These are phyloP conservation scores for Melinaea marsaeus DNA, from an alignment of 2,888 invertebrate species.

Conservation along the genomic window DNA sequence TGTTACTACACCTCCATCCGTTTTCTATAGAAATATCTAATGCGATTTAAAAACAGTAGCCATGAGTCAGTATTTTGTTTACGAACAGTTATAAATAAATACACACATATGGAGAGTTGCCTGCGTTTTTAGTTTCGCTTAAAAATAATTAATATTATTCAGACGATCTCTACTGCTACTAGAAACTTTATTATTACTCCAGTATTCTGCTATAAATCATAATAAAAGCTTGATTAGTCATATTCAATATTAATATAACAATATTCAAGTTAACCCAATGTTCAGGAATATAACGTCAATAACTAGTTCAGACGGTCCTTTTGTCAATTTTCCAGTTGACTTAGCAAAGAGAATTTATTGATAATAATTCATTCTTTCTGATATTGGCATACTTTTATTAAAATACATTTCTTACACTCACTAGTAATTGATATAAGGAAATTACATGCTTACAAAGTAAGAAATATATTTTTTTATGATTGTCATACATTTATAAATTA, in stretches of 20 bases:
- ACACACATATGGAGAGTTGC: too few relatives aligned
- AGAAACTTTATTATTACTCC: not conserved
- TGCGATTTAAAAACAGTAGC: too few relatives aligned
- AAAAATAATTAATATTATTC: too few relatives aligned
- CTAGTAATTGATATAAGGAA: conserved; percentile 15
- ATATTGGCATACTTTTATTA: not conserved
- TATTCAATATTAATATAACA: conserved; percentile 2
- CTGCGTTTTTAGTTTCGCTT: too few relatives aligned
- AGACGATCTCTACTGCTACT: not conserved
- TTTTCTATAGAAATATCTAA: too few relatives aligned
- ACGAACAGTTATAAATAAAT: too few relatives aligned
- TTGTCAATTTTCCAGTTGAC: conserved; percentile 4
- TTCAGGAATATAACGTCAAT: conserved; percentile 4
- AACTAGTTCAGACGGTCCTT: conserved; percentile 3
- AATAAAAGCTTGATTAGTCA: not conserved
- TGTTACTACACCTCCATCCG: too few relatives aligned
- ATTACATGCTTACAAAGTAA: too few relatives aligned
- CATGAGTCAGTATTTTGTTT: too few relatives aligned
- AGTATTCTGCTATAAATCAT: not conserved
- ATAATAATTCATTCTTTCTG: conserved; percentile 1
- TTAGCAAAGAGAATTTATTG: conserved; percentile 6
- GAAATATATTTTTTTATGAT: too few relatives aligned
- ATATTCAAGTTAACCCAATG: not conserved
- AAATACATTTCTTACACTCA: not conserved
- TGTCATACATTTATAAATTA: too few relatives aligned